Base-by-base conservation (phyloP, 2,888 invertebrate genomes). In the Cheilosia grossa region DNA sequence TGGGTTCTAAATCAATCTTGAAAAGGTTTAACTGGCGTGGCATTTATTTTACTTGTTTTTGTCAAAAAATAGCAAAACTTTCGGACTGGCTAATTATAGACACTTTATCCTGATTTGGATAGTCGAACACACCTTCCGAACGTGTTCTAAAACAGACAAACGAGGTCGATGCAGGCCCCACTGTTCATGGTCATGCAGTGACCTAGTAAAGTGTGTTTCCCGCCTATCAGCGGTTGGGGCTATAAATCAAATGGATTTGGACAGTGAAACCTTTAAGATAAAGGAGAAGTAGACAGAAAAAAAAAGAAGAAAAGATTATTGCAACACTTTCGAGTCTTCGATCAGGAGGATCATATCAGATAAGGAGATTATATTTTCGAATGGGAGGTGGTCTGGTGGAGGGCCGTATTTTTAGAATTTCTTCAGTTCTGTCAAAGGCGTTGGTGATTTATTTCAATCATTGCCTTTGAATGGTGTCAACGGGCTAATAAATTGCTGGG, bases 291-390 rank as follows among this genome's bases (percentile, higher is more conserved):
- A 30, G 9, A 17, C 2, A 47, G 3, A 19, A 47, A 10, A 2
- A 44, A 19, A 9, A 47, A 47, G 10, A 17, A 47, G 10, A 17
- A 10, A 19, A 27, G 27, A 27, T 6, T n/a, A 17, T 47, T 44
- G 44, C 44, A 44, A 44, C 47, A 47, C 47, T 4, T 47, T 7
- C 17, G 4, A 47, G n/a, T n/a, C 44, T n/a, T 47, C 17, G 17
- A 47, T 47, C 47, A 17, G 17, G 47, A 19, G 47, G 47, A 47
- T 47, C 47, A 47, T 47, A 47, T 47, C 19, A 17, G 47, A 47
- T 9, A 47, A 47, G 17, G 17, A 17, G 47, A 47, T 19, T 47
- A 47, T 42, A 0, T n/a, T 42, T 42, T 42, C n/a, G 4, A 42
- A 42, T 42, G 42, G 42, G 15, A 42, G 30, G 30, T 44, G 2